Conservation (phyloP, 2,797 vertebrate species). For the Cyprinodon diabolis region DNA sequence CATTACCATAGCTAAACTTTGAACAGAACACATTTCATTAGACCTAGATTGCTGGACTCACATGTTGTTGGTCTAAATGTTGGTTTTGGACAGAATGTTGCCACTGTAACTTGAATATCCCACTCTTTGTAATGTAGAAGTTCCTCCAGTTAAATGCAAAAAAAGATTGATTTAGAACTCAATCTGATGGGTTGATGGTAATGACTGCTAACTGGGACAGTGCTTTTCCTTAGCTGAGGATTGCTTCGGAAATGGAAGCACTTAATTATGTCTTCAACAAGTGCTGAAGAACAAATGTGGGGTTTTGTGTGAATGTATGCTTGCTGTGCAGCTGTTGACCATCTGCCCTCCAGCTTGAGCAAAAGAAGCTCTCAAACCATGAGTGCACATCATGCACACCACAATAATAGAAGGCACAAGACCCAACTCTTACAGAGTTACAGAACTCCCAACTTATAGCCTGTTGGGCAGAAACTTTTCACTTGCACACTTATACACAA, state of each 20-base stretch:
- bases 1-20: background rate
- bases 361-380: background rate
- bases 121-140: background rate
- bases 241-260: background rate
- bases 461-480: constrained; percentile 15
- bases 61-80: background rate
- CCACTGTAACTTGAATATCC: background rate
- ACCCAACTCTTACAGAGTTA: constrained; percentile 10
- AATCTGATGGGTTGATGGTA: background rate
- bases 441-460: constrained; percentile 29
- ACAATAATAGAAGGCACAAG: constrained; percentile 20
- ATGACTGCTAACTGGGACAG: background rate
- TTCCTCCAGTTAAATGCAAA: background rate
- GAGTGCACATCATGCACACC: background rate
- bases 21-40: background rate
- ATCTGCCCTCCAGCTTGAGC: constrained; percentile 9
- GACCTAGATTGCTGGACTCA: background rate
- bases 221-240: background rate
- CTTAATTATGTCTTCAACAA: constrained; percentile 24
- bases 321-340: constrained; percentile 8
- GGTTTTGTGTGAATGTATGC: background rate
- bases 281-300: background rate
- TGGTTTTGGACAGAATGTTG: background rate
- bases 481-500: background rate
- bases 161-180: background rate